These are phyloP conservation scores for Diaprepes abbreviatus DNA, from an alignment of 2,888 invertebrate genomes.

Conservation along the genomic window DNA sequence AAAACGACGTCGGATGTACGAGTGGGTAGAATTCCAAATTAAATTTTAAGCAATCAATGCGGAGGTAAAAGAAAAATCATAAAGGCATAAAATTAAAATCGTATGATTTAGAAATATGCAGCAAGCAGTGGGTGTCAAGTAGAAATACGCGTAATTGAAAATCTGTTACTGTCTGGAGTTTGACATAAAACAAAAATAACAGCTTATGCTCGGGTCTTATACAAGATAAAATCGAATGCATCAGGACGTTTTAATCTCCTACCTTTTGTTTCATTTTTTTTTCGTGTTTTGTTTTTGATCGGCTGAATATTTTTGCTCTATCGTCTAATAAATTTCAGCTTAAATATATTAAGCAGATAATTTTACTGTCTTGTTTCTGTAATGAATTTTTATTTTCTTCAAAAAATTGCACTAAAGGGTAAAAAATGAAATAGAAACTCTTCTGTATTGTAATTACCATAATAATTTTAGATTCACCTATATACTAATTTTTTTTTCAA, in stretches of 20 bases:
- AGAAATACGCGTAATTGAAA: slow-evolving; percentile 41
- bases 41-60: slow-evolving; percentile 54
- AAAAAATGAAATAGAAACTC: no score
- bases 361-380: no score
- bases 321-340: not conserved
- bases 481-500: no score
- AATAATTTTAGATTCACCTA: no score
- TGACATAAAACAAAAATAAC: slow-evolving; percentile 28
- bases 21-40: slow-evolving; percentile 54
- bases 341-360: no score
- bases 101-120: slow-evolving; percentile 45
- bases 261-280: slow-evolving; percentile 32
- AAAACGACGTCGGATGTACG: slow-evolving; percentile 35
- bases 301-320: not conserved
- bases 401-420: no score
- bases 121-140: slow-evolving; percentile 33
- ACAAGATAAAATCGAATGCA: slow-evolving; percentile 16
- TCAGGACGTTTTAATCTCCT: slow-evolving; percentile 23
- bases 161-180: slow-evolving; percentile 44
- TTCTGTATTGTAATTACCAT: no score
- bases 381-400: no score
- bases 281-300: slow-evolving; percentile 22
- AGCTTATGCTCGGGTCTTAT: slow-evolving; percentile 24
- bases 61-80: slow-evolving; percentile 52
- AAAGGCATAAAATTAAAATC: slow-evolving; percentile 53